These are phyloP conservation scores for Propithecus coquereli DNA, from an alignment of 2,113 vertebrate genomes.

Conservation along the genomic window DNA sequence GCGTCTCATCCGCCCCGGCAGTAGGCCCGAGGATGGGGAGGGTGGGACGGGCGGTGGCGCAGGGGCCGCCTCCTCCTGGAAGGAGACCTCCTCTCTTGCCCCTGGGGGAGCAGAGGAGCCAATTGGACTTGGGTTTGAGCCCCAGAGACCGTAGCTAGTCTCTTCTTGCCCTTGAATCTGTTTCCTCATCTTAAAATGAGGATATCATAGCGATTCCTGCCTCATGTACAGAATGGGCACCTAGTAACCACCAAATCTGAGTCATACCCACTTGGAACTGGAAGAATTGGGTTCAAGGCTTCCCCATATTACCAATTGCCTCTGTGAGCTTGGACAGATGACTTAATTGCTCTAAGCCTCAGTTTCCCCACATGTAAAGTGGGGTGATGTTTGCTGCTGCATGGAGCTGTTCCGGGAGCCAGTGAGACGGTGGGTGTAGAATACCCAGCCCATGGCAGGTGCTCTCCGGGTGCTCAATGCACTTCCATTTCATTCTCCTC, in stretches of 20 bases:
- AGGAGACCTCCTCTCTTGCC: neutral
- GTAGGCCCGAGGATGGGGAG: accelerated
- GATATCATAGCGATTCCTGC: neutral
- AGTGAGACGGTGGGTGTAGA: neutral
- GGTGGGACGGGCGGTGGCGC: accelerated
- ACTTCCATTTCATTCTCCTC: neutral
- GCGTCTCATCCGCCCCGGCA: neutral
- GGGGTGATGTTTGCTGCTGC: neutral
- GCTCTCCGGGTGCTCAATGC: neutral
- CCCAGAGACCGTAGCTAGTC: neutral
- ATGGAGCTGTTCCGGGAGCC: neutral
- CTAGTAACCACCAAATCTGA: neutral
- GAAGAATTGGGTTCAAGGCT: neutral
- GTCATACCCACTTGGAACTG: neutral
- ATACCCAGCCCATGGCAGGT: neutral
- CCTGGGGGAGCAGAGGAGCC: neutral
- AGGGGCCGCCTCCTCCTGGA: neutral
- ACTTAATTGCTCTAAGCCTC: neutral
- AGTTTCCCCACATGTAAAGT: neutral
- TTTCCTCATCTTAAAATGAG: neutral
- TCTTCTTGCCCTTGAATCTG: neutral
- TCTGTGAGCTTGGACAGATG: neutral
- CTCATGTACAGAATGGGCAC: neutral
- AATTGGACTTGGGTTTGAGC: neutral
- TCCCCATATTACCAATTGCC: neutral